A percentile compares a stretch with the other conserved stretches of the same genome.
Evolutionary conservation across 2,888 invertebrate genomes (phyloP).

Genomic region (Acleris sparsana): DNA sequence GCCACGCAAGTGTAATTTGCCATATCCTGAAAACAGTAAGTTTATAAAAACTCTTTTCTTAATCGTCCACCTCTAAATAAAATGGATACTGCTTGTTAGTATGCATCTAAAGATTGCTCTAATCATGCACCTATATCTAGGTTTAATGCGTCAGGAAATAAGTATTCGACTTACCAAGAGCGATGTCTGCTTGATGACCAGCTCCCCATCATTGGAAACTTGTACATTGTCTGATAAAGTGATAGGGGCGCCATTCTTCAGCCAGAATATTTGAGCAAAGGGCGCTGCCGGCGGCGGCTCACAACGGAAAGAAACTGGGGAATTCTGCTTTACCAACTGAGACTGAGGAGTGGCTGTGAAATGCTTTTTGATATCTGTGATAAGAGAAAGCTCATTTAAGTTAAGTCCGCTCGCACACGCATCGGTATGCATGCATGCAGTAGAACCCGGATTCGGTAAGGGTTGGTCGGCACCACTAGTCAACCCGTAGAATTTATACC

Average conservation of each 20-base stretch:
- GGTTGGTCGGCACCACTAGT: no score
- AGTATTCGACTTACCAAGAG: conserved; percentile 80
- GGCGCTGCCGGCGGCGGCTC: conserved; percentile 95
- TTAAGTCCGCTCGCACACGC: background rate
- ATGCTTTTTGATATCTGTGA: conserved; percentile 92
- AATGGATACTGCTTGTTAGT: background rate
- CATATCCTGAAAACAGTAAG: conserved; percentile 85
- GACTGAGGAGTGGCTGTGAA: conserved; percentile 95
- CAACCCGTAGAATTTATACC: no score
- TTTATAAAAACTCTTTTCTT: background rate
- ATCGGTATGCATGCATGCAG: background rate
- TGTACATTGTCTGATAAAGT: conserved; percentile 86
- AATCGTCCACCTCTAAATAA: background rate
- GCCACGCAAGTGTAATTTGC: conserved; percentile 98
- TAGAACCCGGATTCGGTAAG: no score
- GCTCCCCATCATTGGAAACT: conserved; percentile 91
- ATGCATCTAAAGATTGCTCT: no score
- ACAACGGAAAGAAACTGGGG: conserved; percentile 93
- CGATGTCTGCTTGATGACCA: conserved; percentile 93
- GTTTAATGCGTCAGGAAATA: background rate
- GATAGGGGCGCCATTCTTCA: conserved; percentile 90
- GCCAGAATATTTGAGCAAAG: conserved; percentile 93
- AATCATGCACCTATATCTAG: no score
- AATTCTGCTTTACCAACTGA: conserved; percentile 90
- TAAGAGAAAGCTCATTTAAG: background rate